Conservation (phyloP, 1,140 invertebrate species). For the Caenorhabditis remanei region DNA sequence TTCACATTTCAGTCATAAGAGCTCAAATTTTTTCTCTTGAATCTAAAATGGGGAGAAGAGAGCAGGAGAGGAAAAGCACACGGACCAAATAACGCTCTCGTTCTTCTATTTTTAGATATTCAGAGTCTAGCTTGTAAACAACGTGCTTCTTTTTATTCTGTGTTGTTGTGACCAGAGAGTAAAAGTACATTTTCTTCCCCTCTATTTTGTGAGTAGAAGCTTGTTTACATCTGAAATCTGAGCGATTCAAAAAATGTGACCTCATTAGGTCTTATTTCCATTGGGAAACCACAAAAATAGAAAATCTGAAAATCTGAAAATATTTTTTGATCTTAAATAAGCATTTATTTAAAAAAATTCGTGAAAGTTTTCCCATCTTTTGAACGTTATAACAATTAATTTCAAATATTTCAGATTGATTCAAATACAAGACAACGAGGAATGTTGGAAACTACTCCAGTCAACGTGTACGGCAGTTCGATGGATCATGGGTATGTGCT, state of each 20-base stretch:
- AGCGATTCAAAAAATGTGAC: not conserved
- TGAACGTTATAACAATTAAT: no score
- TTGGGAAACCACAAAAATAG: not conserved
- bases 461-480: conserved; percentile 34
- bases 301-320: no score
- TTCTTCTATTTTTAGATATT: conserved; percentile 50
- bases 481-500: conserved; percentile 49
- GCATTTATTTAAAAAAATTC: no score
- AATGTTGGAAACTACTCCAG: conserved; percentile 49
- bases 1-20: conserved; percentile 27
- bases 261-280: not conserved
- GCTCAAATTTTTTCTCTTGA: conserved; percentile 11
- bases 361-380: no score
- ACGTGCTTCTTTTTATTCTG: conserved; percentile 23
- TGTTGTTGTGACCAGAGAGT: conserved; percentile 15
- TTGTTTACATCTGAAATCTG: conserved; percentile 23
- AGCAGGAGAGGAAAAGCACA: not conserved
- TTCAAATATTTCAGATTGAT: conserved; percentile 1
- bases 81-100: conserved; percentile 34
- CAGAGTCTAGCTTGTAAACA: conserved; percentile 6
- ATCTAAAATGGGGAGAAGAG: not conserved
- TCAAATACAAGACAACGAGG: conserved; percentile 4
- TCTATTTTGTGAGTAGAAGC: not conserved
- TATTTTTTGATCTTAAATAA: no score
- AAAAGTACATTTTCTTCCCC: conserved; percentile 24